Conservation (phyloP, 2,888 invertebrate species). For the Orthosia gracilis region DNA sequence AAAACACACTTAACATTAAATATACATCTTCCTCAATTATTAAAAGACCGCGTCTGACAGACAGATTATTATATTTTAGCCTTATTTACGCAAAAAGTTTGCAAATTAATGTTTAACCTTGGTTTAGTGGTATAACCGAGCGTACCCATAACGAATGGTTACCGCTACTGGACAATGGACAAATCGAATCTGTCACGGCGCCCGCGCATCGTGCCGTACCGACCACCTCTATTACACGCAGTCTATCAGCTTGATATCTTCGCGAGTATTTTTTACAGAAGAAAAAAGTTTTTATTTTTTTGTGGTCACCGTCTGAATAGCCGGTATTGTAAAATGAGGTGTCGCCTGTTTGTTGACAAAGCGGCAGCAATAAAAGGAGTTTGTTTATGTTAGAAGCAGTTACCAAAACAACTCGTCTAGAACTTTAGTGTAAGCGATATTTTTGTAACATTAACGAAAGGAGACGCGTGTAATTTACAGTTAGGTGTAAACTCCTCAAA, state of each 20-base stretch:
- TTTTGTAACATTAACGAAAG: no score
- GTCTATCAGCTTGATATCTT: constrained; percentile 23
- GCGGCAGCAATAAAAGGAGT: not conserved
- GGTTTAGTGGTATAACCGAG: constrained; percentile 55
- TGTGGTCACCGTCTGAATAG: not conserved
- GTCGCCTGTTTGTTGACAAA: not conserved
- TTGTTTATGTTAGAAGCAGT: not conserved
- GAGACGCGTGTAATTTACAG: no score
- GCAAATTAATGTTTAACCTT: constrained; percentile 49
- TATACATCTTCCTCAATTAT: constrained; percentile 24
- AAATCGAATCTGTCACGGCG: constrained; percentile 84
- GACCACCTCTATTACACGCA: constrained; percentile 50
- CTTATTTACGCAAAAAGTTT: constrained; percentile 14
- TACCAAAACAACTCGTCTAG: not conserved
- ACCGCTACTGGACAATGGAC: constrained; percentile 80
- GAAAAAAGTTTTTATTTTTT: not conserved
- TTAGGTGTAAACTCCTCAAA: no score
- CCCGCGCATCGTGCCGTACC: constrained; percentile 65
- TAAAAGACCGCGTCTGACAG: constrained; percentile 6
- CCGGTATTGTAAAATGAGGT: not conserved
- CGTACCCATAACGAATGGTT: constrained; percentile 79
- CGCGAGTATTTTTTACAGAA: not conserved
- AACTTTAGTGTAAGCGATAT: not conserved
- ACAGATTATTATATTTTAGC: not conserved
- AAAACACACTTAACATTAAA: constrained; percentile 8